Percentiles rank a stretch among this genome's conserved stretches.
phyloP scores from a whole-genome alignment of 2,797 vertebrate genomes.

The Acrossocheilus fasciatus region DNA sequence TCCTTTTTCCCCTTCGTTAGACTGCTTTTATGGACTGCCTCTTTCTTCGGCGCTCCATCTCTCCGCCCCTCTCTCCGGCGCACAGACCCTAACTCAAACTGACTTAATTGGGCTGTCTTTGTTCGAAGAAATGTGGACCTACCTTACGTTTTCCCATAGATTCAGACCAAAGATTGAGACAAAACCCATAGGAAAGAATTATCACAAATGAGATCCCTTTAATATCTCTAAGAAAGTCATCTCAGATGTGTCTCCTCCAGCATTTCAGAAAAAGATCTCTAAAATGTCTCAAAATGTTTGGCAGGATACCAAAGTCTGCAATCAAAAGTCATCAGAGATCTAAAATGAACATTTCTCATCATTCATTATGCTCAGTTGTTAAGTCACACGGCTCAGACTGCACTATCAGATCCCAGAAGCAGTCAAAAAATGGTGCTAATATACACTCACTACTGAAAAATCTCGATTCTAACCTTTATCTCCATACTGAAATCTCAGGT shows the following conservation, averaged over 20 bases:
- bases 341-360: neutral
- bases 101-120: constrained; percentile 86
- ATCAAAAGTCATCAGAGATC: neutral
- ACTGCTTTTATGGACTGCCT: constrained; percentile 48
- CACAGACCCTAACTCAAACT: constrained; percentile 82
- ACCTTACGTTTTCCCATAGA: constrained; percentile 72
- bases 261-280: constrained; percentile 1
- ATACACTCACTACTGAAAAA: neutral
- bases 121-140: constrained; percentile 78
- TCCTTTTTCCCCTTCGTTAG: constrained; percentile 61
- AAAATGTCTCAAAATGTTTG: neutral
- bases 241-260: neutral
- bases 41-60: constrained; percentile 60
- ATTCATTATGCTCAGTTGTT: neutral
- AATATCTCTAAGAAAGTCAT: constrained; percentile 1
- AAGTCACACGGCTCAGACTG: neutral
- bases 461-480: neutral
- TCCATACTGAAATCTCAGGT: neutral
- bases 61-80: constrained; percentile 71
- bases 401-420: neutral
- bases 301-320: neutral
- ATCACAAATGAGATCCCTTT: constrained; percentile 25
- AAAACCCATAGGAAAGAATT: neutral
- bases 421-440: neutral
- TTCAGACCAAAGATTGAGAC: constrained; percentile 44